A percentile compares a stretch with the other conserved stretches of the same genome.
phyloP scores from a whole-genome alignment of 2,888 invertebrate species.

The Pterobdella sp. region DNA sequence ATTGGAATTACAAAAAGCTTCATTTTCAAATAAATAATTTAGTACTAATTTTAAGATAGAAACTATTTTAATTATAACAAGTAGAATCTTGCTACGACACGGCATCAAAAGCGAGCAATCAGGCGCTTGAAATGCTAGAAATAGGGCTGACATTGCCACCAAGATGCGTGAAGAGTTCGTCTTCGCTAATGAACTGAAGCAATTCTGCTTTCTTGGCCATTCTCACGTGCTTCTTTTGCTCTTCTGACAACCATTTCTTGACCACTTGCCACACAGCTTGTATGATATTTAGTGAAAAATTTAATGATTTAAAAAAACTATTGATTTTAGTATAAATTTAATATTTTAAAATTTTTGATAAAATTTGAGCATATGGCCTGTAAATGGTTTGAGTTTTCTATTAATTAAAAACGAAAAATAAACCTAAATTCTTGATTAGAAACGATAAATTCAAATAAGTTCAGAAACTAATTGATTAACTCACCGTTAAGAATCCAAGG shows the following conservation, averaged over 20 bases:
- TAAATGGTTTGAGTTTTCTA: too few relatives aligned
- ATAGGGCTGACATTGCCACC: slow-evolving; percentile 44
- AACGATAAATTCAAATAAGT: background rate
- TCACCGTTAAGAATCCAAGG: slow-evolving; percentile 82
- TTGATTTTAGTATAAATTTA: background rate
- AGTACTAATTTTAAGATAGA: too few relatives aligned
- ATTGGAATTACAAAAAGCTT: too few relatives aligned
- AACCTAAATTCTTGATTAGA: too few relatives aligned
- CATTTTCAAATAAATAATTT: too few relatives aligned
- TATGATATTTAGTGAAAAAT: slow-evolving; percentile 40
- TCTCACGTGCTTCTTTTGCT: slow-evolving; percentile 79
- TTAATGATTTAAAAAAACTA: background rate
- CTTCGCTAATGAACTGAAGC: slow-evolving; percentile 65
- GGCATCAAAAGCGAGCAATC: too few relatives aligned
- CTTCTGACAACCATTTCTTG: slow-evolving; percentile 74
- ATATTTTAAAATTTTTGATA: slow-evolving; percentile 13
- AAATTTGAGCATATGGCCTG: too few relatives aligned
- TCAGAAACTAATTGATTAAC: slow-evolving; percentile 38
- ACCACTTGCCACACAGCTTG: slow-evolving; percentile 82
- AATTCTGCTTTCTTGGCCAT: slow-evolving; percentile 65
- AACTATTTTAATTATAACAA: too few relatives aligned
- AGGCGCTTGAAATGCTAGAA: too few relatives aligned
- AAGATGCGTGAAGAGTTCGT: slow-evolving; percentile 57
- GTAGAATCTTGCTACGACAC: too few relatives aligned
- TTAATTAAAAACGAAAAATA: too few relatives aligned